Base-by-base conservation (phyloP, 2,113 vertebrate genomes). In the Dasyurus viverrinus region DNA sequence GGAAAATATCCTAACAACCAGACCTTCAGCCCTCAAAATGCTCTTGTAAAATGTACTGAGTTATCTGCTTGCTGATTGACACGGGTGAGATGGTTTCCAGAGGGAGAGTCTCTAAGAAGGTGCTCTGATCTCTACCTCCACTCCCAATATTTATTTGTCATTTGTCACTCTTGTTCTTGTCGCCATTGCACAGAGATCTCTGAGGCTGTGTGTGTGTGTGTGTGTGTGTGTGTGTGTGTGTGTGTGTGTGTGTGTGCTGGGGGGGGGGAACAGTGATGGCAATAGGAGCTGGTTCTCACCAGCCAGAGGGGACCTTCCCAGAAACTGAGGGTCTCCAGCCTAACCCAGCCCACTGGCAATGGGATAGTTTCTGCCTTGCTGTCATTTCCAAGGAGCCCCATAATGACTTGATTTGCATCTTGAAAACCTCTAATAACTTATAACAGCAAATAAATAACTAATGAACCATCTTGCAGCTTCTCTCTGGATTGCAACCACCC, bases 351-450 rank as follows among this genome's bases (percentile, higher is more conserved):
- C n/a, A 42, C 5, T 14, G 2, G 47, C 0, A 36, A 96, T 24
- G 36, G 68, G 53, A 90, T 90, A 93, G 53, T 90, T 92, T 42
- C 52, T 36, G 57, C 48, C 91, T 95, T 90, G 91, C 46, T 54
- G 53, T 93, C 92, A 91, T 94, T 94, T 96, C 89, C 93, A 53
- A 42, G 68, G 53, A 91, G 89, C 27, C 91, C 55, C 55, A 2
- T 93, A 53, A 90, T 48, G 90, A 55, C 94, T 91, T 90, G 16
- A 95, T 92, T 95, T 95, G 91, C 94, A 57, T 96, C 60, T 94
- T 91, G 89, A 89, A 96, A 96, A 57, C 92, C 76, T 97, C 90
- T 94, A 93, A 97, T 92, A 93, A 93, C 91, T 95, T 93, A 54
- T 52, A 93, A 50, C 91, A 68, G 57, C 57, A 46, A 84, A 7